A percentile compares a stretch with the other conserved stretches of the same genome.
Conservation (phyloP, 2,113 vertebrate genomes). For the Corythoichthys intestinalis region DNA sequence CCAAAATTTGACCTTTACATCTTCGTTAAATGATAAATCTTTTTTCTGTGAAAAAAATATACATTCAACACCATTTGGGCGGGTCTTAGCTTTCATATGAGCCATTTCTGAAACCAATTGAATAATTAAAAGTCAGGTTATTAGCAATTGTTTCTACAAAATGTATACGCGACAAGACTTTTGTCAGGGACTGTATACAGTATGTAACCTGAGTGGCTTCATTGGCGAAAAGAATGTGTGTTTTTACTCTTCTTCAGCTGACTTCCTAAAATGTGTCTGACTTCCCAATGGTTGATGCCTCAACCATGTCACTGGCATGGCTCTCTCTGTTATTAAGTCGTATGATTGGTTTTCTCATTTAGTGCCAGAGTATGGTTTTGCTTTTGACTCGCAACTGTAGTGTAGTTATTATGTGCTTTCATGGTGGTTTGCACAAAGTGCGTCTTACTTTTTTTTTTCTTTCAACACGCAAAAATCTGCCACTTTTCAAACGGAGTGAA, state of each 20-base stretch:
- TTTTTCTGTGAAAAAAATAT: too few species aligned
- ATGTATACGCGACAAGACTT: too few species aligned
- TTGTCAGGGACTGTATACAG: too few species aligned
- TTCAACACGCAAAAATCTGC: neutral
- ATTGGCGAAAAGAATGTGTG: neutral
- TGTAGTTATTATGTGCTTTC: slow-evolving; percentile 2
- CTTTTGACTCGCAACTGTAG: neutral
- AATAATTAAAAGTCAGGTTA: too few species aligned
- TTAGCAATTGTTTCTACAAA: too few species aligned
- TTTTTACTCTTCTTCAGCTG: neutral
- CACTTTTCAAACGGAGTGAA: neutral
- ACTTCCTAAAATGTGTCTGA: neutral
- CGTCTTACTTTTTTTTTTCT: neutral
- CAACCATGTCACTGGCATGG: neutral
- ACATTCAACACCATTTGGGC: too few species aligned
- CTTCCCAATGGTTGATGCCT: neutral
- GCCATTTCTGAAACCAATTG: too few species aligned
- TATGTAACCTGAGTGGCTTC: neutral
- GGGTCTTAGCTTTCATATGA: too few species aligned
- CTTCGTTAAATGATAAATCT: too few species aligned
- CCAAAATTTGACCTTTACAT: too few species aligned
- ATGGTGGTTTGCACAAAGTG: neutral
- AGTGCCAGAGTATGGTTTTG: neutral
- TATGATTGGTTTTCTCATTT: neutral
- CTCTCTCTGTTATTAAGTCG: slow-evolving; percentile 1